Evolutionary conservation across 2,888 invertebrate genomes (phyloP).

Genomic region (Mantis religiosa): DNA sequence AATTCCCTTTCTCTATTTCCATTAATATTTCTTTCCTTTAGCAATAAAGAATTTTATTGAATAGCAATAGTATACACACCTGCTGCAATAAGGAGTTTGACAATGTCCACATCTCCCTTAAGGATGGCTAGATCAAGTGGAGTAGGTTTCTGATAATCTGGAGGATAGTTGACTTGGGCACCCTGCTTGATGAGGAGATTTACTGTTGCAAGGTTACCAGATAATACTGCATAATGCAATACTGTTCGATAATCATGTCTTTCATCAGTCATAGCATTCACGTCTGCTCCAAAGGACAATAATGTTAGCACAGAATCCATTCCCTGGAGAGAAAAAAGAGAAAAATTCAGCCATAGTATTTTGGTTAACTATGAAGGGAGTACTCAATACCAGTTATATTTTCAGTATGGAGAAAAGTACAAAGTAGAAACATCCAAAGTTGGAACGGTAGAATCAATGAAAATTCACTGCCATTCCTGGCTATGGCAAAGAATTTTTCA

Average conservation of each 20-base stretch:
- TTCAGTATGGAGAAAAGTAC: too few species aligned
- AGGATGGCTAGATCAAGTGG: conserved; percentile 82
- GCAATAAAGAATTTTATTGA: too few species aligned
- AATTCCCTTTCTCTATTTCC: too few species aligned
- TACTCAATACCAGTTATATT: too few species aligned
- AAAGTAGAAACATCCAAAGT: too few species aligned
- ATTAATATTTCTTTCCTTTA: too few species aligned
- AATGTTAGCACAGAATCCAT: conserved; percentile 71
- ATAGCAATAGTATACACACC: conserved; percentile 48
- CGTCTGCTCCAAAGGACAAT: conserved; percentile 76
- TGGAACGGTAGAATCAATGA: too few species aligned
- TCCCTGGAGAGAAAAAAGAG: conserved; percentile 51
- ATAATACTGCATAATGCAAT: conserved; percentile 81
- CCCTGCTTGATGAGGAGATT: conserved; percentile 78
- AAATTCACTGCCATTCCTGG: too few species aligned
- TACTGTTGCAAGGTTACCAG: conserved; percentile 71
- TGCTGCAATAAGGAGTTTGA: conserved; percentile 63
- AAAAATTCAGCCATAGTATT: too few species aligned
- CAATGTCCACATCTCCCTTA: conserved; percentile 70
- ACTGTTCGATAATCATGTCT: conserved; percentile 83
- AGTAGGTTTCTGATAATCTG: conserved; percentile 65
- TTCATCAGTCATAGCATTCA: conserved; percentile 81
- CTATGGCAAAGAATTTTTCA: too few species aligned
- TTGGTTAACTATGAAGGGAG: too few species aligned
- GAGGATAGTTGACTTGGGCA: conserved; percentile 62